Conservation (phyloP, 1,140 invertebrate species). For the Acromyrmex charruanus region DNA sequence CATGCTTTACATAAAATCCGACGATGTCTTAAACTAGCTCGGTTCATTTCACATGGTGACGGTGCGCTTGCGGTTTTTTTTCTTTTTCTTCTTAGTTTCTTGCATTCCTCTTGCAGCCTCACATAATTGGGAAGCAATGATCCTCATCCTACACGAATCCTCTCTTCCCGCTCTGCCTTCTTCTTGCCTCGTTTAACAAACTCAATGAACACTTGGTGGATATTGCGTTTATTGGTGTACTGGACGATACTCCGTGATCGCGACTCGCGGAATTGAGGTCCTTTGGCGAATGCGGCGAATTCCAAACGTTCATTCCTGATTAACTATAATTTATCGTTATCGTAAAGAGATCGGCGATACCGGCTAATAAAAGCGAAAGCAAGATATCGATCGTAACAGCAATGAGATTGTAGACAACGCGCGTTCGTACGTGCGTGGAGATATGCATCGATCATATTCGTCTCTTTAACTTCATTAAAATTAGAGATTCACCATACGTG, state of each 20-base stretch:
- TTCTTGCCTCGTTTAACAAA: conserved; percentile 64
- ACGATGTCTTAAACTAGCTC: conserved; percentile 38
- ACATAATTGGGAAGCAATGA: conserved; percentile 35
- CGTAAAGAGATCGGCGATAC: conserved; percentile 9
- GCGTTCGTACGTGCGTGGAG: conserved; percentile 31
- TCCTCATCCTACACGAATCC: conserved; percentile 9
- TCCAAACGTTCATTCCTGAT: conserved; percentile 34
- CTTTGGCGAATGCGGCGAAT: conserved; percentile 33
- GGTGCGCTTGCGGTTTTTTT: background rate
- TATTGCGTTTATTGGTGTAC: conserved; percentile 76
- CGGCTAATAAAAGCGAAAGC: conserved; percentile 39
- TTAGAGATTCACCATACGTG: conserved; percentile 17
- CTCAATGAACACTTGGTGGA: conserved; percentile 83
- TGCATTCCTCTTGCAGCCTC: conserved; percentile 25
- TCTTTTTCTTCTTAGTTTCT: conserved; percentile 29
- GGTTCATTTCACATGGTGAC: background rate
- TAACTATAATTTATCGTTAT: conserved; percentile 24
- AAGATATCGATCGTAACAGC: conserved; percentile 1
- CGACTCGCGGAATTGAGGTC: conserved; percentile 32
- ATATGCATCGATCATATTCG: conserved; percentile 64
- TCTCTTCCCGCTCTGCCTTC: background rate
- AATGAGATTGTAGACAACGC: conserved; percentile 39
- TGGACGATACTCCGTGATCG: conserved; percentile 69
- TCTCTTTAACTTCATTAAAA: conserved; percentile 15
- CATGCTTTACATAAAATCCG: background rate